phyloP scores from a whole-genome alignment of 2,888 invertebrate genomes.

The Drosophila nr. fundita region DNA sequence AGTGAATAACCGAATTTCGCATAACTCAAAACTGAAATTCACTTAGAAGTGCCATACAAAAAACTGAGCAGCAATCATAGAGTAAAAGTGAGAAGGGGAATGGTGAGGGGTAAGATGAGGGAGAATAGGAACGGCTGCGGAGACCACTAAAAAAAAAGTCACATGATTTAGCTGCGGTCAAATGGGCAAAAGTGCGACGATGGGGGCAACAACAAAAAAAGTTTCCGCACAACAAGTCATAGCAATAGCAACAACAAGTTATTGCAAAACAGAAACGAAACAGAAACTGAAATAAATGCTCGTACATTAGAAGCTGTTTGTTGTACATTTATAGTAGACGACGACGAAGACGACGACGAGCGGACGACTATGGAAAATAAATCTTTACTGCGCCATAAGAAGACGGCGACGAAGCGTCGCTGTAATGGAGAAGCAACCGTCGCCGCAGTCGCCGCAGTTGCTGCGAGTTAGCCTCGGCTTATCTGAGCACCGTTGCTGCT shows the following conservation, averaged over 20 bases:
- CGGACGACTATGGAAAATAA: slow-evolving; percentile 71
- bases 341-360: slow-evolving; percentile 35
- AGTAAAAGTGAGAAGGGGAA: neutral
- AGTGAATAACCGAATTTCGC: slow-evolving; percentile 72
- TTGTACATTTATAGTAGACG: slow-evolving; percentile 55
- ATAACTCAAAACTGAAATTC: slow-evolving; percentile 70
- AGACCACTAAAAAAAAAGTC: slow-evolving; percentile 67
- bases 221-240: slow-evolving; percentile 64
- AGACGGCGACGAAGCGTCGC: slow-evolving; percentile 41
- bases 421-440: slow-evolving; percentile 65
- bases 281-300: slow-evolving; percentile 56
- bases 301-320: slow-evolving; percentile 68
- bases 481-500: slow-evolving; percentile 26
- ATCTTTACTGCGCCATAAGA: slow-evolving; percentile 82
- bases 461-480: slow-evolving; percentile 40
- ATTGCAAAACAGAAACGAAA: slow-evolving; percentile 65
- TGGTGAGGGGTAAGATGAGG: neutral
- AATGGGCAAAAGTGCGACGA: slow-evolving; percentile 56
- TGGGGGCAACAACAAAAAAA: slow-evolving; percentile 51
- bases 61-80: slow-evolving; percentile 14
- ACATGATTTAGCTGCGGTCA: slow-evolving; percentile 75
- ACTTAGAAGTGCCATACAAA: slow-evolving; percentile 52
- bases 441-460: slow-evolving; percentile 13
- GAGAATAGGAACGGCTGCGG: slow-evolving; percentile 13
- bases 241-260: slow-evolving; percentile 47